Evolutionary conservation across 2,113 vertebrate genomes (phyloP), one percentile per base, ranked within the genome.

Genomic region (Sander vitreus): DNA sequence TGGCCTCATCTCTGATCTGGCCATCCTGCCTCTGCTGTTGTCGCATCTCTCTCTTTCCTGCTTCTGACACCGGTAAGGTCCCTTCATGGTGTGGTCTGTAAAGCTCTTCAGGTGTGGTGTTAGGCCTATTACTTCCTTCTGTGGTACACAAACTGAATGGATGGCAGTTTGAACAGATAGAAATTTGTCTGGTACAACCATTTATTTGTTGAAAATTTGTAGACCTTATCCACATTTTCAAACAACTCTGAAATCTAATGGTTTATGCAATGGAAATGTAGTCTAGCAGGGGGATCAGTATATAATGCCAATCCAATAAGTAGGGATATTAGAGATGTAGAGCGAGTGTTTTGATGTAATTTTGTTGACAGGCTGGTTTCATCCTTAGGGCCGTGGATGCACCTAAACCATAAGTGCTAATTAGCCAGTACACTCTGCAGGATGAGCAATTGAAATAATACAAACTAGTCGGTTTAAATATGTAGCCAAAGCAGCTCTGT

Each of bases 61-160:
- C 87, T 23, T 78, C 86, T 53, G 67, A 70, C 78, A 39, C 74
- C 43, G 93, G 92, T 94, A 93, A 88, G 91, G 50, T 33, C 51
- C 45, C 8, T 63, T 47, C 9, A 39, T 55, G 15, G 9, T 57
- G 43, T 64, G 36, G 8, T 60, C 5, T 80, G 8, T 50, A 19
- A 48, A 51, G 4, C 1, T 59, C 15, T 75, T 68, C 18, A 36
- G 5, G 23, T 76, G 18, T n/a, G 3, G 0, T 39, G 18, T 39
- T 75, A 33, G n/a, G 18, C 3, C 11, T 47, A 1, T 45, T 67
- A 33, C 3, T 3, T 78, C 19, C 10, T 47, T 62, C 7, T 39
- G 4, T 65, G 11, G 36, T 45, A 47, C 33, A 43, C 1, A 33
- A 59, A 72, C 19, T 59, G 0, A 23, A 70, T 33, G 6, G 16